Evolutionary conservation across 2,888 invertebrate genomes (phyloP).

Genomic region (Torymus texanus): DNA sequence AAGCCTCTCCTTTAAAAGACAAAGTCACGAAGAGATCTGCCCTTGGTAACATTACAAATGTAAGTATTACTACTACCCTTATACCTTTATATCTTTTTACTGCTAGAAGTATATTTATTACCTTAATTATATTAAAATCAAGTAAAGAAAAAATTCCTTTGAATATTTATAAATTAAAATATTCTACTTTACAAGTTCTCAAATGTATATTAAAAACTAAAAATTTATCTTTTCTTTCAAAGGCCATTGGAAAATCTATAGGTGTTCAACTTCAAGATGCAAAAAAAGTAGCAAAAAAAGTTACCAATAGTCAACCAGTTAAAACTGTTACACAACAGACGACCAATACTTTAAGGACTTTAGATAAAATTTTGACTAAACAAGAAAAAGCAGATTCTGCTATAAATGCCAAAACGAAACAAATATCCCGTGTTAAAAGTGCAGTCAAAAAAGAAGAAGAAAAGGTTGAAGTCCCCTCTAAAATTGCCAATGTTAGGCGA

Average conservation of each 20-base stretch:
- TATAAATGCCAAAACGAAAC: conserved; percentile 48
- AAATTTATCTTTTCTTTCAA: conserved; percentile 26
- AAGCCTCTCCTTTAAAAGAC: conserved; percentile 86
- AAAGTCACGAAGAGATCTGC: conserved; percentile 87
- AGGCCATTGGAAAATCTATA: conserved; percentile 71
- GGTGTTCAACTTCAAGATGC: conserved; percentile 66
- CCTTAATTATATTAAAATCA: too few relatives aligned
- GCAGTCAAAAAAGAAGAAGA: conserved; percentile 65
- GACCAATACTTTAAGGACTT: conserved; percentile 59
- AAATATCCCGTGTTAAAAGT: conserved; percentile 56
- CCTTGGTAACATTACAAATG: conserved; percentile 91
- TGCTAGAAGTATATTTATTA: too few relatives aligned
- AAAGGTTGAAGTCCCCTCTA: conserved; percentile 61
- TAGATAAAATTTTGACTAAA: conserved; percentile 63
- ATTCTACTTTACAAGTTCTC: background rate
- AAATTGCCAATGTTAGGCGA: conserved; percentile 64
- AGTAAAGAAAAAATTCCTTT: too few relatives aligned
- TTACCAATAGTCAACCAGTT: conserved; percentile 47
- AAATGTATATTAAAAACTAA: background rate
- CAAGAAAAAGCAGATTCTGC: conserved; percentile 57
- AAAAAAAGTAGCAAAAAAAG: conserved; percentile 67
- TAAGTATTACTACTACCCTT: conserved; percentile 64
- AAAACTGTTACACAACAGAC: conserved; percentile 51
- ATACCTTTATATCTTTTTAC: too few relatives aligned
- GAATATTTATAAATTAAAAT: background rate